Percentiles rank a stretch among this genome's conserved stretches.
phyloP scores from a whole-genome alignment of 2,113 vertebrate species.

The Anseranas semipalmata region DNA sequence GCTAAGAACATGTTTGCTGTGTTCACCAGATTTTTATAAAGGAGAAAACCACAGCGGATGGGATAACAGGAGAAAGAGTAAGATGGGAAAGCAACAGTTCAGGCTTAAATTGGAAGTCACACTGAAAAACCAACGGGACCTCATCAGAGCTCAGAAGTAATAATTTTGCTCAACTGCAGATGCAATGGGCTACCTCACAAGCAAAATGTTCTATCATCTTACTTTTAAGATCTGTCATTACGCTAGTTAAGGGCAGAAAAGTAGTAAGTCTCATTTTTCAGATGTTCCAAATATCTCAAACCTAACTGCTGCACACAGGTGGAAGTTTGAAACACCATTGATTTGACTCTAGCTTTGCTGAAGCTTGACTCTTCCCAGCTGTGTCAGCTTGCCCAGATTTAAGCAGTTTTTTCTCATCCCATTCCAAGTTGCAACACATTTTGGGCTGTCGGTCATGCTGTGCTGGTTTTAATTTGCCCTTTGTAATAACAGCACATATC shows the following conservation, averaged over 20 bases:
- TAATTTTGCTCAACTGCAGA: background rate
- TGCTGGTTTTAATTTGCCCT: slow-evolving; percentile 59
- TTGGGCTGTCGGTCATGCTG: background rate
- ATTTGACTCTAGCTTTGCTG: background rate
- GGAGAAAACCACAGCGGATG: background rate
- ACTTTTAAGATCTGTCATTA: background rate
- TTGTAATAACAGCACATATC: slow-evolving; percentile 41
- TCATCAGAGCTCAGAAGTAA: background rate
- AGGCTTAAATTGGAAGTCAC: background rate
- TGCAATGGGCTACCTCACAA: background rate
- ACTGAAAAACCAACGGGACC: background rate
- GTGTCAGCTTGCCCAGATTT: background rate
- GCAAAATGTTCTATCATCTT: background rate
- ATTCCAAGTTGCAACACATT: background rate
- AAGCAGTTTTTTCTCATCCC: background rate
- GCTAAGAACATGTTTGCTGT: background rate
- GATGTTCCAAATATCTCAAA: background rate
- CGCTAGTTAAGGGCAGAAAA: background rate
- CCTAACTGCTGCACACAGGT: background rate
- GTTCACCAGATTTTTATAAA: background rate
- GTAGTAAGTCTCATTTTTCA: background rate
- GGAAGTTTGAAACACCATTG: background rate
- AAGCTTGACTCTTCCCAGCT: background rate
- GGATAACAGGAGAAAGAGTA: background rate
- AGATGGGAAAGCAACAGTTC: background rate